Base-by-base conservation (phyloP, 2,888 invertebrate genomes). In the Pogonocherus hispidulus region DNA sequence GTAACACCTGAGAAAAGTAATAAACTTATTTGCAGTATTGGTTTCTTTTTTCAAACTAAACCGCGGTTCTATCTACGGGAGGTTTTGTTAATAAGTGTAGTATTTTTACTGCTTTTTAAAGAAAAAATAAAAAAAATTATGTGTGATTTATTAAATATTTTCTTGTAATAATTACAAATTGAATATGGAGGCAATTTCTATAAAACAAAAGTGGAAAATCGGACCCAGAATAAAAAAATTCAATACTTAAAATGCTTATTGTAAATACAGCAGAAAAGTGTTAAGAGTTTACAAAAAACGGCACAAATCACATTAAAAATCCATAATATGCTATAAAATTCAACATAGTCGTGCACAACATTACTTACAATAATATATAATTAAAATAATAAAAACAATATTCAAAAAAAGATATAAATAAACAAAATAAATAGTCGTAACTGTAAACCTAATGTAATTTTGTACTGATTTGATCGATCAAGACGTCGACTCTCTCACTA, bases 401-500 rank as follows among this genome's bases (percentile, higher is more conserved):
- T 11, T 56, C 18, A 20, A 22, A 55, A 56, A 41, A 20, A 32
- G 11, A 3, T 41, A 41, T 6, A 41, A 41, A 18, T n/a, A n/a
- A n/a, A n/a, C n/a, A n/a, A n/a, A n/a, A n/a, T 11, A 22, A 56
- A 41, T 16, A 18, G 27, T 41, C 5, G 8, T n/a, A 41, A 56
- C 1, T 19, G 22, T 37, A 55, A 35, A n/a, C n/a, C 47, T 59
- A 55, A 22, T 41, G 49, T 41, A 74, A 49, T 37, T 70, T 74
- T 37, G 66, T 52, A 49, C 67, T 54, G 14, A 96, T 91, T 78
- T 91, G 88, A 74, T 93, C 92, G 76, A 96, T 92, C 76, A 95
- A 89, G 78, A 92, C 91, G 86, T 96, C 96, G 69, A 95, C 88
- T 76, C 96, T 90, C 76, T 90, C 88, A 69, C 95, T 95, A 67